A percentile compares a stretch with the other conserved stretches of the same genome.
These are phyloP conservation scores for Helobdella robusta DNA, from an alignment of 2,888 invertebrate species.

Conservation along the genomic window DNA sequence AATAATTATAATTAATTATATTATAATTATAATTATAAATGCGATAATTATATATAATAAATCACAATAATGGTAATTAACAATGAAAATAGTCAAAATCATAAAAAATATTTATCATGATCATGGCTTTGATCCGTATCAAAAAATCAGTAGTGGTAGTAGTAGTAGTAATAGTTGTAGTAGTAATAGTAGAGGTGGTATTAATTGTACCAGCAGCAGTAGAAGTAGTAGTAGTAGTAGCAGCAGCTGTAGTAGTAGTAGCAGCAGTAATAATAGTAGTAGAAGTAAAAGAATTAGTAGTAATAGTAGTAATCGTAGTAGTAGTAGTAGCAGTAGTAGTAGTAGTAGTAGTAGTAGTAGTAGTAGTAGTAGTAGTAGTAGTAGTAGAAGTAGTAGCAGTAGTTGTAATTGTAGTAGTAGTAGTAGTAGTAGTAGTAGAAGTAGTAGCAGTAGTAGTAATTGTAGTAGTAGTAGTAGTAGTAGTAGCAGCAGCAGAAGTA, in stretches of 20 bases:
- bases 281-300: conserved; percentile 31
- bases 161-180: conserved; percentile 27
- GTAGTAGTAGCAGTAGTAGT: conserved; percentile 18
- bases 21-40: no score
- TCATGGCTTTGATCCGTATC: no score
- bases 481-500: conserved; percentile 32
- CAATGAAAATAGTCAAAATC: no score
- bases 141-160: conserved; percentile 23
- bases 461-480: conserved; percentile 28
- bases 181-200: conserved; percentile 30
- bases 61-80: no score
- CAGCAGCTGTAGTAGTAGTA: background rate
- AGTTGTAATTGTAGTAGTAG: conserved; percentile 36
- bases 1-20: no score
- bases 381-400: conserved; percentile 35
- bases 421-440: conserved; percentile 34
- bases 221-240: conserved; percentile 13
- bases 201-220: background rate
- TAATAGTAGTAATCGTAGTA: conserved; percentile 33
- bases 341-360: conserved; percentile 23
- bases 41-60: no score
- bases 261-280: background rate
- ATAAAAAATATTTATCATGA: no score
- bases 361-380: conserved; percentile 28
- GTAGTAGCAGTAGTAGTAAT: conserved; percentile 29